Evolutionary conservation across 2,888 invertebrate genomes (phyloP).

Genomic region (Ceriagrion tenellum): DNA sequence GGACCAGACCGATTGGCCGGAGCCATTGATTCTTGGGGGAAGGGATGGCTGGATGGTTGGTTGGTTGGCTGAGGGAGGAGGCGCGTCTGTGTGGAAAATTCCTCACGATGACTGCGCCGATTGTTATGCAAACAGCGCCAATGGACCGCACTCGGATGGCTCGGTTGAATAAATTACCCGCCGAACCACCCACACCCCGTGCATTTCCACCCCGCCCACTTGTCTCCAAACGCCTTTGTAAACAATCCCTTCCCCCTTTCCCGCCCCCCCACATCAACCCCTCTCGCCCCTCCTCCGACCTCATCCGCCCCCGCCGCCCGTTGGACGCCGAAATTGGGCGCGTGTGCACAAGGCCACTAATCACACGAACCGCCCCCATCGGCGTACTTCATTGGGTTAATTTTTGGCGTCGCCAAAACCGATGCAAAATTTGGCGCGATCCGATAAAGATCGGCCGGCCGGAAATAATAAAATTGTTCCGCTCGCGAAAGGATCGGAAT

Average conservation of each 20-base stretch:
- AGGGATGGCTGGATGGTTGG: no score
- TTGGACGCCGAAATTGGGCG: background rate
- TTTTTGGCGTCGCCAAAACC: background rate
- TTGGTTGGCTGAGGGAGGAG: no score
- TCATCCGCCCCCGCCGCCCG: background rate
- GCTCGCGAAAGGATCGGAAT: no score
- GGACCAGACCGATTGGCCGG: background rate
- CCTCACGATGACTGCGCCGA: slow-evolving; percentile 4
- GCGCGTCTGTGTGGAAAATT: slow-evolving; percentile 10
- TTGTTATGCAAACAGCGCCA: slow-evolving; percentile 35
- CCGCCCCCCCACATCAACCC: no score
- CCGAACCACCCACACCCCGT: background rate
- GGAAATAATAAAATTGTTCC: no score
- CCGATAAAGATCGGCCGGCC: no score
- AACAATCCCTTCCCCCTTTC: no score
- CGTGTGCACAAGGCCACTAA: background rate
- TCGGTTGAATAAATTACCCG: background rate
- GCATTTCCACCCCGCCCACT: background rate
- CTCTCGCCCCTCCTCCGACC: background rate
- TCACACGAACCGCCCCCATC: background rate
- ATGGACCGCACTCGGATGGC: background rate
- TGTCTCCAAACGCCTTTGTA: background rate
- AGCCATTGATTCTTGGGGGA: background rate
- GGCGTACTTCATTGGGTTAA: background rate
- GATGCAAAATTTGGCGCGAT: no score